These are phyloP conservation scores for Antitype chi DNA, from an alignment of 2,888 invertebrate species.

Conservation along the genomic window DNA sequence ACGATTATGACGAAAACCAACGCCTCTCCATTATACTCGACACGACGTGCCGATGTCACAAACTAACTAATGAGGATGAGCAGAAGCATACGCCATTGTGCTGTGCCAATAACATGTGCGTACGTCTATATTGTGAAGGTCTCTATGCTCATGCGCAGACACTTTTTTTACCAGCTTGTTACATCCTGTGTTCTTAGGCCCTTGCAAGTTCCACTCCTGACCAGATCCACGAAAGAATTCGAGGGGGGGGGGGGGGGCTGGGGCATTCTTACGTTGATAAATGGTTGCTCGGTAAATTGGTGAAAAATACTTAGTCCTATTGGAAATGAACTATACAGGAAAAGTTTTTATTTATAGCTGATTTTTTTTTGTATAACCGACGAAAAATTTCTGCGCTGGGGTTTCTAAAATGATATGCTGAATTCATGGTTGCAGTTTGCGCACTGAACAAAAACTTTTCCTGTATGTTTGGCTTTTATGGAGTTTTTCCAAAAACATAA, in stretches of 20 bases:
- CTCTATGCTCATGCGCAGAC: not conserved
- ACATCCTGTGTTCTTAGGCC: not conserved
- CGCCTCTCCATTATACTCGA: not conserved
- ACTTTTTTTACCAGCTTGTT: too few relatives aligned
- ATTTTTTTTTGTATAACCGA: too few relatives aligned
- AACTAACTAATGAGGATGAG: not conserved
- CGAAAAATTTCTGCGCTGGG: too few relatives aligned
- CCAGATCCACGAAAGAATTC: too few relatives aligned
- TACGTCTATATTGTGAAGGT: not conserved
- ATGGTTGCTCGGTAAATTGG: not conserved
- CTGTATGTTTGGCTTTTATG: not conserved
- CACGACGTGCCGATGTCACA: not conserved
- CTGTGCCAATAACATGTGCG: not conserved
- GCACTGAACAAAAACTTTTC: too few relatives aligned
- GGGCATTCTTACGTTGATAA: not conserved
- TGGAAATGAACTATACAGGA: too few relatives aligned
- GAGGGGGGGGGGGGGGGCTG: too few relatives aligned
- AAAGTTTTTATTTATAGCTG: too few relatives aligned
- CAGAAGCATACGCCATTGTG: conserved; percentile 2
- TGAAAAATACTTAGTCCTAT: too few relatives aligned
- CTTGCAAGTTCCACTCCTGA: not conserved
- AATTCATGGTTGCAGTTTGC: too few relatives aligned
- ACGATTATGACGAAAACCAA: conserved; percentile 1
- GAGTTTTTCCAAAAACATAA: not conserved
- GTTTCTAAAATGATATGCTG: too few relatives aligned